phyloP scores from a whole-genome alignment of 2,797 vertebrate species.

The Thamnophis elegans region DNA sequence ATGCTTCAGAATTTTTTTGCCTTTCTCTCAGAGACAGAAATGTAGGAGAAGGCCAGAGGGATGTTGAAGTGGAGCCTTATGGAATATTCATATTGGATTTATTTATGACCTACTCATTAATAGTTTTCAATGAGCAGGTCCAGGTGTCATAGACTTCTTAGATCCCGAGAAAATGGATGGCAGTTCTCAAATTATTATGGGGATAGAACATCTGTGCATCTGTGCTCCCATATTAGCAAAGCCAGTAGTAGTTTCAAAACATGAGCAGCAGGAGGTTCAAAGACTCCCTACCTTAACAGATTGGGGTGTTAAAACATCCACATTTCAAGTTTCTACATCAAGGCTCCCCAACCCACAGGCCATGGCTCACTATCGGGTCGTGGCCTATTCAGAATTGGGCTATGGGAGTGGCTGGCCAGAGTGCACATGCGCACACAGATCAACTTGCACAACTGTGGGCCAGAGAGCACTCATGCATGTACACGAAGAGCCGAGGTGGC shows the following conservation, averaged over 20 bases:
- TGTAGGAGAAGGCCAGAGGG: neutral
- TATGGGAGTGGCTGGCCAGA: no score
- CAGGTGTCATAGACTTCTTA: neutral
- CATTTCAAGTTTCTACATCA: neutral
- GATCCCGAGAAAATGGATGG: neutral
- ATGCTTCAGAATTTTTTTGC: neutral
- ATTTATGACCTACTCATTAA: neutral
- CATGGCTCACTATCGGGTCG: no score
- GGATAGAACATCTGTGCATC: neutral
- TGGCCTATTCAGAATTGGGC: no score
- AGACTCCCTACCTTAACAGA: neutral
- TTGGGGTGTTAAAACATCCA: neutral
- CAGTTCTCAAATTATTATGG: neutral
- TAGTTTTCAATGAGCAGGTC: neutral
- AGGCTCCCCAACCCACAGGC: no score
- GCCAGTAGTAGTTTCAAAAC: neutral
- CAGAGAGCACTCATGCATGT: no score
- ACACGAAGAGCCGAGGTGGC: no score
- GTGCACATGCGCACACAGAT: no score
- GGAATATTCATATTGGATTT: neutral
- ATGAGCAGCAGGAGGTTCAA: neutral
- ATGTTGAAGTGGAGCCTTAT: neutral
- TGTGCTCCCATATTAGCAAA: neutral
- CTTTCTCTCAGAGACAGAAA: neutral
- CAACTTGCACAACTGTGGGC: no score